Percentiles rank a stretch among this genome's conserved stretches.
These are phyloP conservation scores for Neolamprologus toae DNA, from an alignment of 2,113 vertebrate genomes.

Conservation along the genomic window DNA sequence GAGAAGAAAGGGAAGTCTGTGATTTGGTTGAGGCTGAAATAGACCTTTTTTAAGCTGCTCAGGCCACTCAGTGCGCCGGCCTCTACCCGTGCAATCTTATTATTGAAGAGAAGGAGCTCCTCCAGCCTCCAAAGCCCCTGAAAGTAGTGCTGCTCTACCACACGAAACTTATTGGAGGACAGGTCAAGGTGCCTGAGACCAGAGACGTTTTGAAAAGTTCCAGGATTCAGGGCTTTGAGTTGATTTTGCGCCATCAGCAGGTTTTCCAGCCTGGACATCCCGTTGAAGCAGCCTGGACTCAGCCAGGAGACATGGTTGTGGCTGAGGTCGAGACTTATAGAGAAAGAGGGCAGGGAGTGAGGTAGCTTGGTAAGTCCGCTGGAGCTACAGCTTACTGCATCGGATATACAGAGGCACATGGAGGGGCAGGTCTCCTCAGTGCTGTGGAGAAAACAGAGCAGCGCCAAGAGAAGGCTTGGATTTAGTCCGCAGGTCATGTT, in stretches of 20 bases:
- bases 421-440: slow-evolving; percentile 70
- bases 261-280: slow-evolving; percentile 76
- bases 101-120: slow-evolving; percentile 89
- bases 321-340: slow-evolving; percentile 83
- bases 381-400: slow-evolving; percentile 85
- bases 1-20: slow-evolving; percentile 83
- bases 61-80: slow-evolving; percentile 72
- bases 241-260: slow-evolving; percentile 82
- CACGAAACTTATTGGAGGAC: slow-evolving; percentile 82
- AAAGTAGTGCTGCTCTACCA: slow-evolving; percentile 77
- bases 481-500: slow-evolving; percentile 44
- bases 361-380: slow-evolving; percentile 74
- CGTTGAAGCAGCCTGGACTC: slow-evolving; percentile 66
- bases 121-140: slow-evolving; percentile 79
- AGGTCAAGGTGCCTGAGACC: slow-evolving; percentile 83
- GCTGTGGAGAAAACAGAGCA: slow-evolving; percentile 15
- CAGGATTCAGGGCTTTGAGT: slow-evolving; percentile 65
- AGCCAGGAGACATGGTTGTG: slow-evolving; percentile 81
- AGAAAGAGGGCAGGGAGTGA: slow-evolving; percentile 65
- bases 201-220: slow-evolving; percentile 78
- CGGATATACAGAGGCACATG: slow-evolving; percentile 83
- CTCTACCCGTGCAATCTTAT: slow-evolving; percentile 79
- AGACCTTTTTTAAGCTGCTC: slow-evolving; percentile 78
- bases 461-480: not conserved
- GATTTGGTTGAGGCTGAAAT: slow-evolving; percentile 89